Conservation (phyloP, 2,113 vertebrate species). For the Tiliqua scincoides region DNA sequence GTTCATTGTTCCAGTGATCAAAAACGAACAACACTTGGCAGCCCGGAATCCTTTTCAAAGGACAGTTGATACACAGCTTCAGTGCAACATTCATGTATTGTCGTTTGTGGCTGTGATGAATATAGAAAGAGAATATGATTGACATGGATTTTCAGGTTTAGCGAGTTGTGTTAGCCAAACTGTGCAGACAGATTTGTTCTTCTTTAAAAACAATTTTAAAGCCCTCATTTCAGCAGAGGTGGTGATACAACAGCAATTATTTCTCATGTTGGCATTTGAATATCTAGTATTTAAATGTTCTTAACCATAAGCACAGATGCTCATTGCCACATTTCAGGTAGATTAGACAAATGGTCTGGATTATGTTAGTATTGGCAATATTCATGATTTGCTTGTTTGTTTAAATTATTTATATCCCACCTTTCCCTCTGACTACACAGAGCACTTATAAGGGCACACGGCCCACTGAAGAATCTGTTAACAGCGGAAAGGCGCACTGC, state of each 20-base stretch:
- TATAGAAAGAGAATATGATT: slow-evolving; percentile 16
- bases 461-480: neutral
- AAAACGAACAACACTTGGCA: slow-evolving; percentile 13
- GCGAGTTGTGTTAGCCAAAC: neutral
- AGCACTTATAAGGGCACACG: too few relatives aligned
- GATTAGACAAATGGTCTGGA: too few relatives aligned
- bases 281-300: neutral
- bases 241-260: neutral
- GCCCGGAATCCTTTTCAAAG: slow-evolving; percentile 24
- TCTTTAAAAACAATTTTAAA: neutral
- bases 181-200: neutral
- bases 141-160: neutral
- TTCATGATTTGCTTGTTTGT: too few relatives aligned
- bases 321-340: too few relatives aligned
- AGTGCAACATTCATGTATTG: slow-evolving; percentile 5
- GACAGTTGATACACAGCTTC: neutral
- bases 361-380: too few relatives aligned
- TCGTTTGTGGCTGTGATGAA: neutral
- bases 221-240: neutral
- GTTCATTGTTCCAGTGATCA: slow-evolving; percentile 25
- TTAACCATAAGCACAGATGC: too few relatives aligned
- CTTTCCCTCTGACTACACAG: too few relatives aligned
- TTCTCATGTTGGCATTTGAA: neutral
- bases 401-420: too few relatives aligned
- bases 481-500: neutral